Evolutionary conservation across 1,140 invertebrate species (phyloP), one percentile per base, ranked within the genome.

Genomic region (Lepidurus arcticus): DNA sequence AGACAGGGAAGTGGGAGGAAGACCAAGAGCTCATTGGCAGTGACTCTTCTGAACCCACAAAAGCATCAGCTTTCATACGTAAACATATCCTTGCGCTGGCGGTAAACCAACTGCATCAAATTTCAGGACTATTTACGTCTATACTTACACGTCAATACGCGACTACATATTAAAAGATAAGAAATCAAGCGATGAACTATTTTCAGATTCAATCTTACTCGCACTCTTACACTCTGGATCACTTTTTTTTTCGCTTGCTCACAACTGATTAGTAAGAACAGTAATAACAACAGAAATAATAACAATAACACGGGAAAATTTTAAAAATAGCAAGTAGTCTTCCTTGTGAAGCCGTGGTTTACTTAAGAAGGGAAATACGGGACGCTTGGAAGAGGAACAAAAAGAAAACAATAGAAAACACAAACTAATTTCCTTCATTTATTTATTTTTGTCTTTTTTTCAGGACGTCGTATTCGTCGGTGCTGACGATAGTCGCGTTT

Each of bases 401-500:
- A 13, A 9, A n/a, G 2, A n/a, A 65, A n/a, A n/a, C 53, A 65
- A 9, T 10, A 65, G 21, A 65, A 7, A 11, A 65, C 13, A 65
- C 7, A 16, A 11, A 7, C 53, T 65, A 34, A 34, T 34, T 65
- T 7, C 6, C 16, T 16, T 65, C n/a, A 65, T 2, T 65, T 65
- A 11, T 7, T 65, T 13, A 11, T 65, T 9, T 65, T 13, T 73
- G 11, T 9, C 26, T 42, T 10, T 6, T 6, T 7, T n/a, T 74
- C 73, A 81, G 80, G 77, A 83, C 83, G 13, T 82, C 85, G 43
- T 87, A 87, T 76, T 85, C 87, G 7, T 87, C 94, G 0, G 93
- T 97, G 1, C 86, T 97, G 81, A 95, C 93, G 34, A 97, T 98
- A 80, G 92, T 95, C 16, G 92, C 92, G 26, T 95, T 95, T 85